Base-by-base conservation (phyloP, 2,113 vertebrate species). In the Istiophorus platypterus region DNA sequence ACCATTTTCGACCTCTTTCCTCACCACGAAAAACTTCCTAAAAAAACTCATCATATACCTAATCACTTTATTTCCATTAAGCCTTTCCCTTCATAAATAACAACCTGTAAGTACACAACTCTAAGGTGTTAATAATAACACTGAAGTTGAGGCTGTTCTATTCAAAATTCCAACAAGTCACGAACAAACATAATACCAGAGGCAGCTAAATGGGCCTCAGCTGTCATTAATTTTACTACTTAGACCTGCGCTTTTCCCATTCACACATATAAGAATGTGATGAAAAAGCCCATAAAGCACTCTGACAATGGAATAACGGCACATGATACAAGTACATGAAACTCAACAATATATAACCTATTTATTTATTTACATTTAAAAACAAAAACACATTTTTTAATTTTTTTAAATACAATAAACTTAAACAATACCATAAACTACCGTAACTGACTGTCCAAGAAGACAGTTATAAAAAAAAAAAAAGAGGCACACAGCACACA, bases 301-400 rank as follows among this genome's bases (percentile, higher is more conserved):
- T 29, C 22, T 15, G 41, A 42, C 41, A 49, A 4, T 58, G 12
- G 18, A 66, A 51, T 58, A 22, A 47, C 1, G 7, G 34, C 15
- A 24, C 4, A 20, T n/a, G 41, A 54, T 9, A 0, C 1, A 20
- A 57, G 31, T n/a, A 49, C 76, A 72, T 58, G 12, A 84, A 80
- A 72, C 34, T 20, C 68, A 72, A 39, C 64, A 71, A 7, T n/a
- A 41, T 57, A 39, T 70, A 87, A 86, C 45, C 61, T 77, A 70
- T 85, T 4, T 77, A 26, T 93, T 93, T 92, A 91, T 94, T 94
- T 75, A 81, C 56, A n/a, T n/a, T n/a, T n/a, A n/a, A n/a, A n/a
- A n/a, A n/a, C n/a, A n/a, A n/a, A n/a, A n/a, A n/a, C n/a, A n/a
- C n/a, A n/a, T n/a, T n/a, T n/a, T n/a, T n/a, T n/a, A n/a, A n/a